Evolutionary conservation across 2,797 vertebrate genomes (phyloP).

Genomic region (Centropyge bicolor): DNA sequence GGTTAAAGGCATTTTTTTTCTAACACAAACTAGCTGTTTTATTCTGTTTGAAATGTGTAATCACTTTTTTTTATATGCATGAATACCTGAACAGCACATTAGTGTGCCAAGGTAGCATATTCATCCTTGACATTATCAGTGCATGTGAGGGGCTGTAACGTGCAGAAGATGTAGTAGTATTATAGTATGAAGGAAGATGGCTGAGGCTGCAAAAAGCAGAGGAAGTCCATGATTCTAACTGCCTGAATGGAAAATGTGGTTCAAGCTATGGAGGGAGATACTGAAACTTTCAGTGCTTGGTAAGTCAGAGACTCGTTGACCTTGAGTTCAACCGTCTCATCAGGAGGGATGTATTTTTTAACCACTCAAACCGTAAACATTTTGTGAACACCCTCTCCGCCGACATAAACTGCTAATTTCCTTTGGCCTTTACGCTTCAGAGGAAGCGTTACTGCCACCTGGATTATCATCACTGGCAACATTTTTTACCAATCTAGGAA

Average conservation of each 20-base stretch:
- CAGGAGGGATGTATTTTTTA: not conserved
- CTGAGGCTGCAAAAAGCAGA: constrained; percentile 58
- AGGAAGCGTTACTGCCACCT: not conserved
- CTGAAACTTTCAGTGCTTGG: constrained; percentile 45
- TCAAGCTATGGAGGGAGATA: constrained; percentile 44
- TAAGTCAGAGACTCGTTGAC: constrained; percentile 43
- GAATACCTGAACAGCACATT: not conserved
- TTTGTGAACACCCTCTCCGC: not conserved
- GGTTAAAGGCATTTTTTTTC: not conserved
- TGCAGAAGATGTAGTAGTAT: constrained; percentile 24
- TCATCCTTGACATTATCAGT: constrained; percentile 50
- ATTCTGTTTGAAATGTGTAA: not conserved
- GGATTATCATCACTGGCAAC: not conserved
- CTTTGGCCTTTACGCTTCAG: not conserved
- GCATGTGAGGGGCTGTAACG: constrained; percentile 35
- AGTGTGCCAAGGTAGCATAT: constrained; percentile 15
- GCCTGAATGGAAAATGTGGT: constrained; percentile 51
- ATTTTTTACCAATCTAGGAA: not conserved
- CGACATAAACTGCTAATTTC: not conserved
- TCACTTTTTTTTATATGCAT: not conserved
- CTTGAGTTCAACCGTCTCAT: constrained; percentile 39
- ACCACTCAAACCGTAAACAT: not conserved
- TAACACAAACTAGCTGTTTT: not conserved
- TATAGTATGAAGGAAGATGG: constrained; percentile 75
- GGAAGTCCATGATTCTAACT: constrained; percentile 42